Evolutionary conservation across 2,113 vertebrate species (phyloP), one percentile per base, ranked within the genome.

Genomic region (Eupsittula cactorum): DNA sequence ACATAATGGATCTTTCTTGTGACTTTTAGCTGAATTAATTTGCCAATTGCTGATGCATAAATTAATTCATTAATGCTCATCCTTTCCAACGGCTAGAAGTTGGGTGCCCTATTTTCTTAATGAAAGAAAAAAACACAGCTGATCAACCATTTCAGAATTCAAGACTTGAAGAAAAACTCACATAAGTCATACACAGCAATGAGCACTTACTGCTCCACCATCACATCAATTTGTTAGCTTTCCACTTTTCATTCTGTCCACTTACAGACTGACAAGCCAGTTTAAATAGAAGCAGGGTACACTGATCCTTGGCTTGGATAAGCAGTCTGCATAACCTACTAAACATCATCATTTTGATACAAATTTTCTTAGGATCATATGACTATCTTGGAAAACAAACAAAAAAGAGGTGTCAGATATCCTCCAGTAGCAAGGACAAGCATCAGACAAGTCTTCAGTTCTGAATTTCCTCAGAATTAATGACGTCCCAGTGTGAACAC

Each of bases 81-180:
- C 3, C 94, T 87, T 96, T 94, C 77, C 73, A 50, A 44, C 62
- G 70, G 20, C 42, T 95, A 81, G 74, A 95, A 70, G 11, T 53
- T 27, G 67, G 49, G 67, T 94, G 75, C 12, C 20, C 33, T 67
- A 35, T 89, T 79, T 93, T 42, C 39, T 64, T 80, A 33, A 87
- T 55, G 33, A 90, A 59, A 81, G 62, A 83, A 76, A 96, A 92
- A 95, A 69, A 29, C 6, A 49, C 41, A 21, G 52, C 75, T 92
- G 81, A 83, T 93, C 67, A 96, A 93, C 52, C 39, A 79, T 95
- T 97, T 95, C 85, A 86, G 90, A 95, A 92, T 93, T 89, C 39
- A 94, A 27, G 67, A 88, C 64, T 55, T 97, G 85, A 94, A 33
- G 46, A 44, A 69, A 93, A 90, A 68, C 47, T 93, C 27, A 7